Evolutionary conservation across 2,113 vertebrate genomes (phyloP).

Genomic region (Pluvialis apricaria): DNA sequence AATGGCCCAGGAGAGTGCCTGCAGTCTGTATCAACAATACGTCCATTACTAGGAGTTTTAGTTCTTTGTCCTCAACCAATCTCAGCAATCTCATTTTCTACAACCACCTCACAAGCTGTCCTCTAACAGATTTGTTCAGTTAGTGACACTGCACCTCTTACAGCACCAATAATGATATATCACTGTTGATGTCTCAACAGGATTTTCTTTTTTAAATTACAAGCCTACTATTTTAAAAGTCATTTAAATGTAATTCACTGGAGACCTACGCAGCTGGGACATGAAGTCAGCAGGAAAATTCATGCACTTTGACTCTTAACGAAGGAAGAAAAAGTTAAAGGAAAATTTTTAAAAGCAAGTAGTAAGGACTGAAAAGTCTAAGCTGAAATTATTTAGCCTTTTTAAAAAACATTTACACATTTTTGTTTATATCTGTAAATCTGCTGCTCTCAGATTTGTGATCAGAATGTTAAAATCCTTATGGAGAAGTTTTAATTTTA

Average conservation of each 20-base stretch:
- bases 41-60: not conserved
- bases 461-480: not conserved
- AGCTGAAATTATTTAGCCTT: not conserved
- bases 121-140: not conserved
- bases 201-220: not conserved
- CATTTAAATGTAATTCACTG: not conserved
- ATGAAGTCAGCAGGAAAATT: not conserved
- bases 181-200: not conserved
- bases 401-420: not conserved
- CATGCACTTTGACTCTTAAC: not conserved
- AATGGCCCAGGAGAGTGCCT: not conserved
- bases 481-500: not conserved
- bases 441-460: not conserved
- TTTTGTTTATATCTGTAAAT: not conserved
- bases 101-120: not conserved
- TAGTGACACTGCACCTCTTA: not conserved
- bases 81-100: not conserved
- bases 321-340: not conserved
- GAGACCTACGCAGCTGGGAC: not conserved
- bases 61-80: not conserved
- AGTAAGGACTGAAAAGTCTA: not conserved
- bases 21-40: not conserved
- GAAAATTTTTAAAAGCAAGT: not conserved
- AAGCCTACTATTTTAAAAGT: not conserved
- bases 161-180: not conserved